Conservation (phyloP, 2,888 invertebrate species). For the Drosophila longiperda region DNA sequence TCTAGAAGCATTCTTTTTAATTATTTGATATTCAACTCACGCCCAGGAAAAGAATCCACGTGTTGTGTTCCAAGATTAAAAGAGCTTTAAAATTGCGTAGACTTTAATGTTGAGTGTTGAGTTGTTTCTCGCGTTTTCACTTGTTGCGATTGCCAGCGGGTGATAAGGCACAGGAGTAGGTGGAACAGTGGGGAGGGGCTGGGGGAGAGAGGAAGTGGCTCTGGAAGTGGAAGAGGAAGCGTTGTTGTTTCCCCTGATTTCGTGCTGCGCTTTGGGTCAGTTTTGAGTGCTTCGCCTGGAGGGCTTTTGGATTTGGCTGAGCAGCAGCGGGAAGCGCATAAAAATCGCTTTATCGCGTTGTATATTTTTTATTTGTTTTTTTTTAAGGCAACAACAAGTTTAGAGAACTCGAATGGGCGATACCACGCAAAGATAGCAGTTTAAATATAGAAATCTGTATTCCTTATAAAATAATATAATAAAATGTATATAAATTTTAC, state of each 20-base stretch:
- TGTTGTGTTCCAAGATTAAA: conserved; percentile 35
- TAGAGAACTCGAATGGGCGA: neutral
- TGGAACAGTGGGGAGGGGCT: neutral
- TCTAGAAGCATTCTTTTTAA: conserved; percentile 15
- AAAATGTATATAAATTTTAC: neutral
- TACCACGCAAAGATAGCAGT: neutral
- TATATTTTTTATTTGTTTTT: conserved; percentile 28
- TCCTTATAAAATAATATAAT: neutral
- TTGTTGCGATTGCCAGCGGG: conserved; percentile 41
- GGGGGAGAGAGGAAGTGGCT: neutral
- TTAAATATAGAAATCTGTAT: neutral
- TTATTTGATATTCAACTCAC: conserved; percentile 8
- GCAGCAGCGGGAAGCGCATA: conserved; percentile 30
- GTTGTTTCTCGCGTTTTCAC: conserved; percentile 20
- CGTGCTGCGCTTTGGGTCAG: conserved; percentile 51
- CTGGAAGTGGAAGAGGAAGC: neutral
- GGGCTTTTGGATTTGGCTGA: neutral
- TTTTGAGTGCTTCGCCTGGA: conserved; percentile 37
- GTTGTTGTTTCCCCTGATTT: conserved; percentile 3
- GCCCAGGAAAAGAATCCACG: conserved; percentile 14
- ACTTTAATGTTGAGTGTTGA: conserved; percentile 1
- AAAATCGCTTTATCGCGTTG: conserved; percentile 55
- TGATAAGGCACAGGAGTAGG: neutral
- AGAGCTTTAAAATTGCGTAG: conserved; percentile 8
- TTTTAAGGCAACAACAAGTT: conserved; percentile 20